Evolutionary conservation across 1,140 invertebrate genomes (phyloP), one percentile per base, ranked within the genome.

Genomic region (Papilio aristodemus): DNA sequence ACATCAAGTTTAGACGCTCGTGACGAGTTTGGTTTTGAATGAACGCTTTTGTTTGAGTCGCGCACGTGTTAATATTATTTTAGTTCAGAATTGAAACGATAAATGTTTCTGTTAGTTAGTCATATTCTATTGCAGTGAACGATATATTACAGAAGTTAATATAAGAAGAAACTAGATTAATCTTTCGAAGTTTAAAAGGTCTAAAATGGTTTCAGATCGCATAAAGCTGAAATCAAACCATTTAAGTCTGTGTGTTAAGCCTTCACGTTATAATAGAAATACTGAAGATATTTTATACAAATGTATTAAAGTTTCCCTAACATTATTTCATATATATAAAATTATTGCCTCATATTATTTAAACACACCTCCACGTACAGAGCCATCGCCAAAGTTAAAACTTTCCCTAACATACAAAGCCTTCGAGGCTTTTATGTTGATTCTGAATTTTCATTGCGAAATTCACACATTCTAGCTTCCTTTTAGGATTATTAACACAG

Each of bases 401-500:
- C 19, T 50, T 50, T 50, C 46, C 46, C 1, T 8, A 50, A 50
- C 46, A 22, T 50, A 22, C 17, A 50, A 50, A 50, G 46, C 46
- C 46, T 50, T 50, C 46, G 46, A 22, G 46, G 46, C 46, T 50
- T 50, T 50, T 22, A 50, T 50, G 46, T 50, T 22, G 46, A 50
- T 50, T 8, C 8, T 9, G 46, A 50, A 50, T 50, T 22, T 50
- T 50, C 46, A 50, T 50, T 50, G 9, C 46, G 11, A 50, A 22
- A 50, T 50, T 50, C 46, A 50, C 46, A 50, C 46, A 50, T 50
- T 50, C 19, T 19, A 22, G 46, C 46, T 50, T 50, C 46, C 46
- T 50, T 50, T 50, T 50, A 50, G 46, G 46, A 50, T 50, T 50
- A 50, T 50, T 50, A 50, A 50, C 46, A 50, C 19, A 50, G 46